Conservation (phyloP, 2,888 invertebrate genomes). For the Drosophila kanekoi region DNA sequence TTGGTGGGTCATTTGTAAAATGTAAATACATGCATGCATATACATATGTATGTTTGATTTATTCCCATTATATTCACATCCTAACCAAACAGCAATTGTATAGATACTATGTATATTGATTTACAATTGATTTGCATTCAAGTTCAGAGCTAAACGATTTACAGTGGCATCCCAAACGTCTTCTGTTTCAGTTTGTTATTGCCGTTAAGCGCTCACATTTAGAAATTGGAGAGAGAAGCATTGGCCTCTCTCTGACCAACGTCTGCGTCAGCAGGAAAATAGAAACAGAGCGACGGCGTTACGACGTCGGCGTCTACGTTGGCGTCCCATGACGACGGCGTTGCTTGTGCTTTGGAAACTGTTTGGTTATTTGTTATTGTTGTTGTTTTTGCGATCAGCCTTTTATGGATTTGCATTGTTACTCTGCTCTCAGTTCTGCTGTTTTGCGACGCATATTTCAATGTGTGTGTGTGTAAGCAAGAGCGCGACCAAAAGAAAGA, state of each 20-base stretch:
- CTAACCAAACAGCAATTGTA: constrained; percentile 13
- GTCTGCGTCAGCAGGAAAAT: constrained; percentile 78
- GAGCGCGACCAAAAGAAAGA: neutral
- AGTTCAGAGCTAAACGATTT: constrained; percentile 13
- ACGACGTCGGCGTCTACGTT: constrained; percentile 32
- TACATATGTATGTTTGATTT: neutral
- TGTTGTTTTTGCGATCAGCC: constrained; percentile 41
- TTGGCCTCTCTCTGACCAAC: constrained; percentile 17
- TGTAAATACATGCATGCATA: neutral
- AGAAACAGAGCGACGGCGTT: constrained; percentile 37
- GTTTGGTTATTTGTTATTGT: constrained; percentile 29
- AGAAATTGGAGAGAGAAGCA: neutral
- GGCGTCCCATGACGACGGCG: constrained; percentile 55
- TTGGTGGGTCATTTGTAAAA: constrained; percentile 25
- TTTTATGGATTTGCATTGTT: constrained; percentile 46
- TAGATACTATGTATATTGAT: neutral
- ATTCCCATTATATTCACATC: neutral
- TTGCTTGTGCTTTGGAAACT: constrained; percentile 41
- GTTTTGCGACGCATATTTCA: neutral
- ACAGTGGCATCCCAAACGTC: constrained; percentile 36
- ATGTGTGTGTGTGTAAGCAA: constrained; percentile 4
- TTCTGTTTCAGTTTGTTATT: constrained; percentile 19
- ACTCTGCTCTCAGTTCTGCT: constrained; percentile 4
- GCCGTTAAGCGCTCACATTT: constrained; percentile 6
- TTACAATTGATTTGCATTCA: constrained; percentile 50